Evolutionary conservation across 2,888 invertebrate genomes (phyloP), one percentile per base, ranked within the genome.

Genomic region (Xestia ashworthii): DNA sequence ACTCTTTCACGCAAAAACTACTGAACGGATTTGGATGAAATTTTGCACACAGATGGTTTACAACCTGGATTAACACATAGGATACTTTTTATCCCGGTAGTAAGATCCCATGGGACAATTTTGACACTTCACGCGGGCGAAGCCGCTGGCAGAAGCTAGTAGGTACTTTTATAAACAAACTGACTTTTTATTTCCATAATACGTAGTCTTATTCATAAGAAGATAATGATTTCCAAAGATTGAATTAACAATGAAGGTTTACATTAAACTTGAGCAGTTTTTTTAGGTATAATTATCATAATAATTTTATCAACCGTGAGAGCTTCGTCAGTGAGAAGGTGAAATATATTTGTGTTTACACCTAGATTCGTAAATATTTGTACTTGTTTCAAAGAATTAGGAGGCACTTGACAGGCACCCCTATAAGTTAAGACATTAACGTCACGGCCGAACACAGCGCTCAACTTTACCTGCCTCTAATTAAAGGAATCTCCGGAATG

Each of bases 401-500:
- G 32, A 41, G 48, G 8, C 44, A 22, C 64, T 80, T 80, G 68
- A 66, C 71, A 76, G 53, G 78, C 68, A 83, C 58, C 81, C 76
- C 67, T 83, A 77, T 58, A 82, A 86, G 88, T 87, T 85, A 74
- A 89, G 86, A 88, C 82, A 76, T 90, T 82, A 89, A 85, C 80
- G 85, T 87, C 84, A 84, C 73, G 79, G 48, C 50, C 44, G 32
- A 84, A 69, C 69, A 80, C 71, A 83, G 68, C 81, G 71, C 80
- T 76, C 78, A 77, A 77, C 80, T 76, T 90, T 93, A 92, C 92
- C 93, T 92, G 93, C 89, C 84, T 89, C 85, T 92, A 92, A 93
- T 93, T 93, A 91, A 91, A 92, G 90, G 91, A 85, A 92, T 93
- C 90, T 89, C 78, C 82, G 90, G 93, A 94, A 94, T 94, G 93